Conservation (phyloP, 2,888 invertebrate genomes). For the Reticulitermes lucifugus region DNA sequence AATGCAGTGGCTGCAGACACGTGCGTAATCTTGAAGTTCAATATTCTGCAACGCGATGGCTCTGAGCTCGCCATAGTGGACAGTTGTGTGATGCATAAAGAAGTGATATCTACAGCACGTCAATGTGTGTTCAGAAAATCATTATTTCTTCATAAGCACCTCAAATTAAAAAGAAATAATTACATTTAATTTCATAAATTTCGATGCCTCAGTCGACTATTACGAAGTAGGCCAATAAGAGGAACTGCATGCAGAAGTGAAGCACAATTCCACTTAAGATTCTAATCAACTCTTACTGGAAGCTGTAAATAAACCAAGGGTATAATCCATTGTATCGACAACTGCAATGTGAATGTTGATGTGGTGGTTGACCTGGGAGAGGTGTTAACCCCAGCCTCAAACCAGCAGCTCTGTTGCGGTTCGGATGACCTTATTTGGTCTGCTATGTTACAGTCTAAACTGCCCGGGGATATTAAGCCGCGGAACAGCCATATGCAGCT, state of each 20-base stretch:
- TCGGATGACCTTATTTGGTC: neutral
- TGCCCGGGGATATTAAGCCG: neutral
- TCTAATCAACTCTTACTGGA: no score
- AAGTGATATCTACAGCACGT: no score
- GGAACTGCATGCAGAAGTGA: no score
- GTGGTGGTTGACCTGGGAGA: neutral
- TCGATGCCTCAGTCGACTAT: no score
- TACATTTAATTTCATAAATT: no score
- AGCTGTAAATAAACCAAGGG: no score
- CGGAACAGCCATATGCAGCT: neutral
- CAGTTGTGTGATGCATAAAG: neutral
- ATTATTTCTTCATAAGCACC: no score
- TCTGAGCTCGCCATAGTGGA: conserved; percentile 2
- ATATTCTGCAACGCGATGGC: conserved; percentile 17
- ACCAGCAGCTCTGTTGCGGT: neutral
- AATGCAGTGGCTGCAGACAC: neutral
- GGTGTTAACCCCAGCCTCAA: neutral
- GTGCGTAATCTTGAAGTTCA: conserved; percentile 19
- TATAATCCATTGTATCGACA: no score
- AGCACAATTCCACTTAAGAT: no score
- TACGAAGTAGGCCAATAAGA: no score
- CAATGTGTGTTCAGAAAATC: no score
- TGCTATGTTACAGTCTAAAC: neutral
- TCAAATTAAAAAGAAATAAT: no score
- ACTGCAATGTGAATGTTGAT: neutral